Evolutionary conservation across 2,888 invertebrate species (phyloP), one percentile per base, ranked within the genome.

Genomic region (Pocota personata): DNA sequence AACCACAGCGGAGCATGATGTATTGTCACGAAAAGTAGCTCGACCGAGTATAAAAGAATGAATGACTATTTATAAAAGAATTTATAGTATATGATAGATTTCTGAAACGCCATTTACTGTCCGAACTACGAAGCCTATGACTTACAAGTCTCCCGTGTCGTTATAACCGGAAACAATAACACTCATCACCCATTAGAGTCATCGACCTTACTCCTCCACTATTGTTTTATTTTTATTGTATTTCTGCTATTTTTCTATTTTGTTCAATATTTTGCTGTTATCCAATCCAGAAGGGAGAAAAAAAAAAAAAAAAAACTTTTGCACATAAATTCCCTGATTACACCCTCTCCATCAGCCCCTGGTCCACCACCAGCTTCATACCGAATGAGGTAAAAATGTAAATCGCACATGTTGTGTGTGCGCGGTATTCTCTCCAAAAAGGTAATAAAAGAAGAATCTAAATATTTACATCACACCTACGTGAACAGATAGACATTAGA

Each of bases 391-490:
- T 32, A 71, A 84, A 84, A 84, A 84, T 84, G 84, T 69, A 58
- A 84, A 80, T 80, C 46, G 52, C 67, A 84, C 62, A 75, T 73
- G 62, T 58, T 75, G 60, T 69, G n/a, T 82, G 55, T 62, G 72
- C 66, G 71, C 64, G 50, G 69, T 67, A 55, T 48, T 67, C 52
- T 75, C 21, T 43, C 46, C 3, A 67, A 73, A 75, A 75, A 60
- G 37, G 43, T 27, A 55, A 58, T 27, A 69, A 69, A 55, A 19
- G 43, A 43, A 37, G 73, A 78, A 79, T 79, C 62, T 48, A 84
- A 84, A 84, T 84, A 84, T 84, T 84, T 84, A 84, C 84, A 84
- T 80, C 69, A 84, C 84, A 84, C 84, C 84, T 75, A 84, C 84
- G 58, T 43, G 37, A 8, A 19, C n/a, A 37, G 80, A 58, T 52